A percentile compares a stretch with the other conserved stretches of the same genome.
Conservation (phyloP, 2,888 invertebrate genomes). For the Pristionchus mayeri region DNA sequence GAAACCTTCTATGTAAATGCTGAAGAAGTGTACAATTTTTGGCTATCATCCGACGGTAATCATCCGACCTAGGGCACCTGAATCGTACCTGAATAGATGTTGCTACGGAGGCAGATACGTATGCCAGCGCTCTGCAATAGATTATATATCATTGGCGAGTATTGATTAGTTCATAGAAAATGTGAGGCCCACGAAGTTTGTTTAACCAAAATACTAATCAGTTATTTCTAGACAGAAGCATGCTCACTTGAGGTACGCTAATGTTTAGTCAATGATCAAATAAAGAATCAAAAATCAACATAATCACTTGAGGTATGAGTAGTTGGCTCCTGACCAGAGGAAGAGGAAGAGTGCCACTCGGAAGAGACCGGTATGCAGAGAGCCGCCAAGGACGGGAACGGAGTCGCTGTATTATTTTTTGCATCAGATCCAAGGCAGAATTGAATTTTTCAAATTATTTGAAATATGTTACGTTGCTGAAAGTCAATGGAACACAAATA, state of each 20-base stretch:
- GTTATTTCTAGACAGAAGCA: no score
- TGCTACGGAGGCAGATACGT: slow-evolving; percentile 75
- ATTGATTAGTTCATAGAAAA: no score
- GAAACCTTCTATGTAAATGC: not conserved
- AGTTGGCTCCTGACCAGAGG: slow-evolving; percentile 70
- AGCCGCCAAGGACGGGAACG: not conserved
- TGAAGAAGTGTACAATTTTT: not conserved
- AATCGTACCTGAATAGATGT: slow-evolving; percentile 76
- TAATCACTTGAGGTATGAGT: slow-evolving; percentile 64
- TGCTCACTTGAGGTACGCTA: no score
- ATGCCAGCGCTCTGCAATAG: slow-evolving; percentile 43
- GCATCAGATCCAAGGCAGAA: not conserved
- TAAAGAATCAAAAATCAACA: not conserved
- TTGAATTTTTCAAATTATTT: no score
- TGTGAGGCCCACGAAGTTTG: not conserved
- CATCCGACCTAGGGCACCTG: no score
- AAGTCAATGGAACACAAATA: no score
- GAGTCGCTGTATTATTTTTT: slow-evolving; percentile 44
- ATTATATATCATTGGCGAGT: no score
- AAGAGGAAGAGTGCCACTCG: slow-evolving; percentile 65
- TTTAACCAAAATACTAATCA: no score
- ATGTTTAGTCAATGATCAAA: no score
- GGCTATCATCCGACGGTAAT: no score
- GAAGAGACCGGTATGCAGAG: slow-evolving; percentile 43
- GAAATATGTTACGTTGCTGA: no score